Conservation (phyloP, 2,797 vertebrate genomes). For the Malacoraja senta region DNA sequence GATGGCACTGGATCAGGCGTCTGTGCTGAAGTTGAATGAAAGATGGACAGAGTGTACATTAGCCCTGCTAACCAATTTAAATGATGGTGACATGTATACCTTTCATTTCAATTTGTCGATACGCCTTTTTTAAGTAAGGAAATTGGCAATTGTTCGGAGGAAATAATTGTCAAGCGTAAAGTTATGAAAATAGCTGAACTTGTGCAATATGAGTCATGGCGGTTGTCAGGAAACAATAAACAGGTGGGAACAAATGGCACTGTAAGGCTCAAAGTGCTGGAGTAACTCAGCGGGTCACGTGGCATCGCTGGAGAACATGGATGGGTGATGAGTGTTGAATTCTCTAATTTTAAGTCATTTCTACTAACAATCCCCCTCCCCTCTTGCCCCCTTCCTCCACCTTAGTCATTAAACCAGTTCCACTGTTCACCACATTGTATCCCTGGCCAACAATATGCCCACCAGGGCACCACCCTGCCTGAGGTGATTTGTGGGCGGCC, state of each 20-base stretch:
- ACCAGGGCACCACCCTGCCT: no score
- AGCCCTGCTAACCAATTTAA: neutral
- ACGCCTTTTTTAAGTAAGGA: neutral
- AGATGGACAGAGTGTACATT: neutral
- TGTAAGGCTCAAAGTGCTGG: no score
- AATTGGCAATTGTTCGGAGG: neutral
- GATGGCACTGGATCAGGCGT: neutral
- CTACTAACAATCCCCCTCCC: no score
- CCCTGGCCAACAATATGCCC: no score
- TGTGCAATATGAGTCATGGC: neutral
- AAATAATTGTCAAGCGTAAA: neutral
- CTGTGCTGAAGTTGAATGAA: neutral
- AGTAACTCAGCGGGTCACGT: no score
- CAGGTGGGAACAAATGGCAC: neutral
- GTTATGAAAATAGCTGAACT: neutral
- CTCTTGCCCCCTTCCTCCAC: no score
- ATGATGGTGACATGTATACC: neutral
- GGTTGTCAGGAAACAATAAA: neutral
- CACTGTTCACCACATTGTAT: no score
- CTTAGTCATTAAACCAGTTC: no score
- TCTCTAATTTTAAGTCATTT: no score
- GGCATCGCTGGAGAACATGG: no score
- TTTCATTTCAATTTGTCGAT: neutral
- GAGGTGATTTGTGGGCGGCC: no score
- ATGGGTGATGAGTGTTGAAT: no score